Conservation (phyloP, 2,888 invertebrate species). For the Scaptomyza flava region DNA sequence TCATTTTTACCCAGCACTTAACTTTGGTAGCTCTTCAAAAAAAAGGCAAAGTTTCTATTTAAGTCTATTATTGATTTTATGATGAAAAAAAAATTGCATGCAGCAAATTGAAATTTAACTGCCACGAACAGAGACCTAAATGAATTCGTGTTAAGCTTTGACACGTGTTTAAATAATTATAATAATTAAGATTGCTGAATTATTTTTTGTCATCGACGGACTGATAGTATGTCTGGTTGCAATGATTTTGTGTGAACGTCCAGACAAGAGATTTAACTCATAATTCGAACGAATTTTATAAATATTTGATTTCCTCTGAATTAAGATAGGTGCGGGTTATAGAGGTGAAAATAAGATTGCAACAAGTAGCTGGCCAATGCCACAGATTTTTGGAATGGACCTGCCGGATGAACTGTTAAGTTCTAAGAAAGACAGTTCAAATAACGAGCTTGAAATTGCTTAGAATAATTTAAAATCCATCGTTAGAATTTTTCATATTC, state of each 20-base stretch:
- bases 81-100: background rate
- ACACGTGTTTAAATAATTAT: constrained; percentile 11
- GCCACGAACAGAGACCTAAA: constrained; percentile 23
- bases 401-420: too few species aligned
- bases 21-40: background rate
- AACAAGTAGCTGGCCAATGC: background rate
- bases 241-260: background rate
- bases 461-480: too few species aligned
- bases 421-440: too few species aligned
- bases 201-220: background rate
- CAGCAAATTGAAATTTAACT: constrained; percentile 36
- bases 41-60: constrained; percentile 1
- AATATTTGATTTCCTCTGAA: constrained; percentile 3
- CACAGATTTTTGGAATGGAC: too few species aligned
- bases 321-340: constrained; percentile 8
- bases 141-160: constrained; percentile 18
- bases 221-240: too few species aligned
- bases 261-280: background rate
- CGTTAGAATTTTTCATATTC: too few species aligned
- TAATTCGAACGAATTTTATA: background rate
- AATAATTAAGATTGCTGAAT: background rate
- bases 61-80: constrained; percentile 11
- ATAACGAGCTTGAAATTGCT: too few species aligned
- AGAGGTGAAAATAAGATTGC: constrained; percentile 5
- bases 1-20: background rate